phyloP scores from a whole-genome alignment of 2,113 vertebrate species.

The Cygnus atratus region DNA sequence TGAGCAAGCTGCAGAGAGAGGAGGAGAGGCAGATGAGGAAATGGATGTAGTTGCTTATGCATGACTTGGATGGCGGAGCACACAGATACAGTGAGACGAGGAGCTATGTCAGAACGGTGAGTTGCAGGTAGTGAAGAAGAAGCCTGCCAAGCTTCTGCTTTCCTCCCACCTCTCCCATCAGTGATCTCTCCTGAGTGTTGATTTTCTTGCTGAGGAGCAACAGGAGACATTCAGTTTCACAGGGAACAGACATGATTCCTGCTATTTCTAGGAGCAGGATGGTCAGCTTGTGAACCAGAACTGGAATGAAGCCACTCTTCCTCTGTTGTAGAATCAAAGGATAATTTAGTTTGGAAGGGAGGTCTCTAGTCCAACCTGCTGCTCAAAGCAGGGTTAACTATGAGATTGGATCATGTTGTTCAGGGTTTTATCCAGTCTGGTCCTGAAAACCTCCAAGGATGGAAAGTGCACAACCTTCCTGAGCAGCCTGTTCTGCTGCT shows the following conservation, averaged over 20 bases:
- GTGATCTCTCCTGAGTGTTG: not conserved
- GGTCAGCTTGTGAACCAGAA: not conserved
- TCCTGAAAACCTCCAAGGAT: not conserved
- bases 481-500: not conserved
- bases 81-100: not conserved
- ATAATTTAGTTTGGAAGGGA: not conserved
- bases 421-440: not conserved
- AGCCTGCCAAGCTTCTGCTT: not conserved
- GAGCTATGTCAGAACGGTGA: not conserved
- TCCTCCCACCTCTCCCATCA: not conserved
- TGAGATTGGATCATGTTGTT: not conserved
- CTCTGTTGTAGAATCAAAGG: not conserved
- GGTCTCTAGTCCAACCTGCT: not conserved
- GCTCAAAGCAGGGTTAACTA: not conserved
- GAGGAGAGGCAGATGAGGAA: not conserved
- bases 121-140: not conserved
- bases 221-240: not conserved
- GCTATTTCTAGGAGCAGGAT: accelerated
- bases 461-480: not conserved
- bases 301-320: not conserved
- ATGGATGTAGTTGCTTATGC: not conserved
- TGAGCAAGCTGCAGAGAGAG: not conserved
- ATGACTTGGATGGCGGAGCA: not conserved
- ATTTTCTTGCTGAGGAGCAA: not conserved
- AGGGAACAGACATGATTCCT: not conserved